Percentiles rank a stretch among this genome's conserved stretches.
Conservation (phyloP, 2,888 invertebrate genomes). For the Epinotia demarniana region DNA sequence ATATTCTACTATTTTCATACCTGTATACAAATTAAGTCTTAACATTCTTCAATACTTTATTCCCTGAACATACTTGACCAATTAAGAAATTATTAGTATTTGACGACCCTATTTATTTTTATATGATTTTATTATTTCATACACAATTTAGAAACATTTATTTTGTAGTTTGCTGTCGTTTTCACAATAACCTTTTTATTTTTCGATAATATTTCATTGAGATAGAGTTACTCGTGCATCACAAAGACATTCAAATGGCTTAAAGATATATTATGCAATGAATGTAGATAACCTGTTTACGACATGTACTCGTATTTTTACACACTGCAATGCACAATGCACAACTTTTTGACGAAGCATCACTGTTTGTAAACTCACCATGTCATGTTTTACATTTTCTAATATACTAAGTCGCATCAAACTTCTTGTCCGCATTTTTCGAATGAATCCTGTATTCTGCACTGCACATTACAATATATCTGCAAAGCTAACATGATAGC, state of each 20-base stretch:
- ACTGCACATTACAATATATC: not conserved
- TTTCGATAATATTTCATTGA: not conserved
- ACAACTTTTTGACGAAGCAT: constrained; percentile 17
- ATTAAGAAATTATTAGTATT: constrained; percentile 1
- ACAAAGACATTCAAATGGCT: not conserved
- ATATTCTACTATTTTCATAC: constrained; percentile 36
- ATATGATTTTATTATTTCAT: not conserved
- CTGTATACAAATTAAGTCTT: constrained; percentile 32
- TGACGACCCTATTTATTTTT: not conserved
- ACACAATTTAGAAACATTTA: not conserved
- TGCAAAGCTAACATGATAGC: too few species aligned
- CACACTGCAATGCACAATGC: constrained; percentile 27
- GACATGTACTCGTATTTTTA: not conserved
- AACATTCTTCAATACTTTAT: constrained; percentile 18
- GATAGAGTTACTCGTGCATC: not conserved
- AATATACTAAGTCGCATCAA: not conserved
- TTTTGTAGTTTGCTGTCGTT: not conserved
- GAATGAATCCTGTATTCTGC: not conserved
- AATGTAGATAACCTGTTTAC: not conserved
- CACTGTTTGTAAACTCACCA: constrained; percentile 27
- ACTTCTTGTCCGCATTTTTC: constrained; percentile 12
- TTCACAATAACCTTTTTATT: not conserved
- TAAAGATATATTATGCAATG: not conserved
- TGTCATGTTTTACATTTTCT: too few species aligned
- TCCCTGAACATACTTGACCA: constrained; percentile 29